Percentiles rank a stretch among this genome's conserved stretches.
Evolutionary conservation across 2,888 invertebrate genomes (phyloP).

Genomic region (Cybosia mesomella): DNA sequence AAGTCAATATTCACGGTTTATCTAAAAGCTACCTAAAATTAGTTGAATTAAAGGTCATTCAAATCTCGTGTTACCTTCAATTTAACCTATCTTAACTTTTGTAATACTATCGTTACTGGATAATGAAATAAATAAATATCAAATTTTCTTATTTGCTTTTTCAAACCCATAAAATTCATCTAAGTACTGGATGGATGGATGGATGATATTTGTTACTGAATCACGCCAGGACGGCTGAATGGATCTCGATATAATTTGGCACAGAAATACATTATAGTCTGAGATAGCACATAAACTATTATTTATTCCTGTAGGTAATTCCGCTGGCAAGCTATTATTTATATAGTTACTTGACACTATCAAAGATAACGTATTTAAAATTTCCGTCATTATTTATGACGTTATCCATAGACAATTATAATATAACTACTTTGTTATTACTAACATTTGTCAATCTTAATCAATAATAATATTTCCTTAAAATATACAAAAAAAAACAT

Average conservation of each 20-base stretch:
- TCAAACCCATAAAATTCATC: slow-evolving; percentile 17
- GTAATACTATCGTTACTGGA: slow-evolving; percentile 23
- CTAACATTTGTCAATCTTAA: slow-evolving; percentile 18
- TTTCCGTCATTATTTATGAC: slow-evolving; percentile 51
- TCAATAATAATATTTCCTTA: not conserved
- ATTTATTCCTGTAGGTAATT: not conserved
- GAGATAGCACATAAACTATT: not conserved
- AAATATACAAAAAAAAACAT: not conserved
- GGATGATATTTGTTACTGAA: not conserved
- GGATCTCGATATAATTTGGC: not conserved
- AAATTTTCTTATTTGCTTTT: slow-evolving; percentile 1
- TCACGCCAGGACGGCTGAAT: not conserved
- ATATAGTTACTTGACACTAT: slow-evolving; percentile 38
- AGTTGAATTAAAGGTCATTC: slow-evolving; percentile 30
- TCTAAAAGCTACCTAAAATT: slow-evolving; percentile 40
- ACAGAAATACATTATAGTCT: not conserved
- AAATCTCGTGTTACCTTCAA: slow-evolving; percentile 34
- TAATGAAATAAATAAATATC: slow-evolving; percentile 6
- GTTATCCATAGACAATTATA: slow-evolving; percentile 35
- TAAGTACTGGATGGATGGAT: not conserved
- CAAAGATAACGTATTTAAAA: slow-evolving; percentile 38
- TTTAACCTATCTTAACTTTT: slow-evolving; percentile 24
- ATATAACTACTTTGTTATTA: slow-evolving; percentile 21
- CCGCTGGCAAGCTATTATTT: not conserved
- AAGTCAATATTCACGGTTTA: slow-evolving; percentile 37